Base-by-base conservation (phyloP, 2,113 vertebrate genomes). In the Astur gentilis region DNA sequence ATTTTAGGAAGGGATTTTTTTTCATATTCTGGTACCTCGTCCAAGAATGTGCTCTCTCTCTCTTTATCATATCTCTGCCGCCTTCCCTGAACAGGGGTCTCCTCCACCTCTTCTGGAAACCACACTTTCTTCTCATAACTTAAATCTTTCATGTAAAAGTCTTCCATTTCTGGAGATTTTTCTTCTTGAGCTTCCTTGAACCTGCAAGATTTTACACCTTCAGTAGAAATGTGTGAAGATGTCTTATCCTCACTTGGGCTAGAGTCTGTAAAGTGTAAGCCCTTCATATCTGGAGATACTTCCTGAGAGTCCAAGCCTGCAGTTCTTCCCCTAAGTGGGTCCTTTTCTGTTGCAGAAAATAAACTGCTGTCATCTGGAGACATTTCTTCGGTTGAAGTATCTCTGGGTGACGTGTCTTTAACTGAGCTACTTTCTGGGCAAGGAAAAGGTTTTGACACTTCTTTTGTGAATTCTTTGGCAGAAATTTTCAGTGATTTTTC, bases 1-100 rank as follows among this genome's bases (percentile, higher is more conserved):
- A 88, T 67, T 76, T 95, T 50, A 31, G 93, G 62, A 47, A 58
- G 44, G 16, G 95, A 73, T 95, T 98, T 98, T 60, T 83, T 82
- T 73, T 98, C 98, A 87, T 96, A 97, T 13, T 97, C 97, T 27
- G 94, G 97, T 47, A 98, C 98, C 19, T 99, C 99, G 12, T 99
- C 99, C 13, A 99, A 97, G 95, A 99, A 99, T 13, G 98, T 98
- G 38, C 98, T 99, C 78, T 99, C 99, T 71, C 99, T 98, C 83
- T 99, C 99, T 93, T 99, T 98, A 75, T 98, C 97, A 2, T 99
- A 99, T 60, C 96, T 98, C 29, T 98, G 96, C 60, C 96, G 96
- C 36, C 92, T 98, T 61, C 98, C 98, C 47, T 93, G 97, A 31
- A 97, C 69, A 78, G 96, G 93, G 21, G 95, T 91, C 7, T 98